Evolutionary conservation across 2,888 invertebrate genomes (phyloP).

Genomic region (Cremastobaeus sp.): DNA sequence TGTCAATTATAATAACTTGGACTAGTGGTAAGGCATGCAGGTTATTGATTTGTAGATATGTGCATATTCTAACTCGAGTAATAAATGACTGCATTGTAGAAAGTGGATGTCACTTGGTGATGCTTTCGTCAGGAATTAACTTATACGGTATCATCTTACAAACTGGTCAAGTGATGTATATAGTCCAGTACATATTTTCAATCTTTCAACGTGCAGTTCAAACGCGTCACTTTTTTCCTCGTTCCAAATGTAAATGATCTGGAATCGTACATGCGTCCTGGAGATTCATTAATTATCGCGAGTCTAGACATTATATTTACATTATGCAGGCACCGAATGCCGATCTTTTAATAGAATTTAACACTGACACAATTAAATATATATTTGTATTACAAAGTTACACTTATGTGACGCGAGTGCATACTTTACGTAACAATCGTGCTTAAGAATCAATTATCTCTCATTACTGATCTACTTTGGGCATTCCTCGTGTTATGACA

Average conservation of each 20-base stretch:
- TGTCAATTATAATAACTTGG: constrained; percentile 16
- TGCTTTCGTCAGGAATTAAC: neutral
- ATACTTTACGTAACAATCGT: neutral
- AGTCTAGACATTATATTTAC: neutral
- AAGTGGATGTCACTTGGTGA: neutral
- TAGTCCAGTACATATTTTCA: neutral
- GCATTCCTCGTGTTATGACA: constrained; percentile 16
- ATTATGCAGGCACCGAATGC: too few species aligned
- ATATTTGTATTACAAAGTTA: neutral
- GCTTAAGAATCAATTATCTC: constrained; percentile 14
- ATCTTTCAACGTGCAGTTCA: too few species aligned
- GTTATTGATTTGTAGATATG: constrained; percentile 18
- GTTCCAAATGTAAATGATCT: neutral
- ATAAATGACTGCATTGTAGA: neutral
- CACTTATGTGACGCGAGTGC: neutral
- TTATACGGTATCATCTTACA: neutral
- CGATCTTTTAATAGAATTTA: too few species aligned
- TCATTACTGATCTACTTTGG: constrained; percentile 7
- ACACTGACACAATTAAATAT: neutral
- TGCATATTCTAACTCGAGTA: constrained; percentile 9
- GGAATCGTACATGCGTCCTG: neutral
- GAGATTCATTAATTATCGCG: neutral
- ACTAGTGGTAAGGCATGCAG: constrained; percentile 5
- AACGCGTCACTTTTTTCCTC: neutral
- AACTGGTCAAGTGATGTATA: neutral